Evolutionary conservation across 2,113 vertebrate genomes (phyloP).

Genomic region (Cacatua alba): DNA sequence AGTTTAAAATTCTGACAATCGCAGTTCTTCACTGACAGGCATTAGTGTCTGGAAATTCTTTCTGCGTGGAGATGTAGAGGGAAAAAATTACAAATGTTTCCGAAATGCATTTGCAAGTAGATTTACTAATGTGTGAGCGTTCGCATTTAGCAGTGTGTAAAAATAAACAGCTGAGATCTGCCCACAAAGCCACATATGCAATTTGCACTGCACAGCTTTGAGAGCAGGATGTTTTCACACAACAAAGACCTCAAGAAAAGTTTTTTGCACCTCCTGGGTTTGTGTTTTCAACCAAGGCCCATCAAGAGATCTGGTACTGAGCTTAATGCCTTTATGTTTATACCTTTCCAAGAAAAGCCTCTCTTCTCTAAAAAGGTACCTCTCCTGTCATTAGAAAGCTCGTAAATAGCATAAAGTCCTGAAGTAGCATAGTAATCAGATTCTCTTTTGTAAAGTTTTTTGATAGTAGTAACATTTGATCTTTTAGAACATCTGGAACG

Average conservation of each 20-base stretch:
- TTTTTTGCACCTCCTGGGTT: not conserved
- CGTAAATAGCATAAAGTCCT: not conserved
- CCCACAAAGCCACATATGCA: constrained; percentile 9
- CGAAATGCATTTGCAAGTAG: not conserved
- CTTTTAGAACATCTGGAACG: not conserved
- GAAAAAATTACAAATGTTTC: not conserved
- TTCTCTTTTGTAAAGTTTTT: not conserved
- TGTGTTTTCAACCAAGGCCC: not conserved
- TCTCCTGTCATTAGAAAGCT: not conserved
- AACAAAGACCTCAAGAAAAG: not conserved
- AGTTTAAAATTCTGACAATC: not conserved
- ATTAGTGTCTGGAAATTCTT: not conserved
- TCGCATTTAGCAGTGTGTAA: not conserved
- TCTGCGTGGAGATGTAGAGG: fast-evolving
- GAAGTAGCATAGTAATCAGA: not conserved
- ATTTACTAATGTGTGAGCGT: not conserved
- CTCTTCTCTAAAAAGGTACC: not conserved
- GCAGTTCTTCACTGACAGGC: not conserved
- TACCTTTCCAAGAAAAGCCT: not conserved
- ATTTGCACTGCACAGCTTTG: not conserved
- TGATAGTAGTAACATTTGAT: not conserved
- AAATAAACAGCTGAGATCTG: constrained; percentile 55
- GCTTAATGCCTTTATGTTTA: not conserved
- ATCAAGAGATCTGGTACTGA: not conserved
- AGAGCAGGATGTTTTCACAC: constrained; percentile 18